Conservation (phyloP, 2,797 vertebrate genomes). For the Heteromormyrus szaboi region DNA sequence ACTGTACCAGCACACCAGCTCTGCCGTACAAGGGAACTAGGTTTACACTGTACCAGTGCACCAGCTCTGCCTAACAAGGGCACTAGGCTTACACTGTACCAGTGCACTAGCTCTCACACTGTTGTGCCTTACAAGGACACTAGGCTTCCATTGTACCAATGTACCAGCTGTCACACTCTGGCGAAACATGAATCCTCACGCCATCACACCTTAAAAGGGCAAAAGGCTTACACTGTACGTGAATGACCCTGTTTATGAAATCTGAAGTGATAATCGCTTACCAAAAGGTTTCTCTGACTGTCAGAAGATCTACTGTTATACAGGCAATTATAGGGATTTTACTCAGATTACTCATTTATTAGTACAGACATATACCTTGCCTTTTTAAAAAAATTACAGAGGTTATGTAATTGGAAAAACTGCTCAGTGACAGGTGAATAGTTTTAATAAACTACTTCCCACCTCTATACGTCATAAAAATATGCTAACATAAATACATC, state of each 20-base stretch:
- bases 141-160: neutral
- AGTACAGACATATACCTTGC: neutral
- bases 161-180: neutral
- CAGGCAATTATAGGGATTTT: neutral
- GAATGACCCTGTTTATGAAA: neutral
- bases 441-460: neutral
- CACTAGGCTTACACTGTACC: too few relatives aligned
- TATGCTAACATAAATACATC: neutral
- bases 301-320: neutral
- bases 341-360: neutral
- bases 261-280: neutral
- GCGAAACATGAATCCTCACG: neutral
- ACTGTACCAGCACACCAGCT: too few relatives aligned
- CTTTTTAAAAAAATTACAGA: neutral
- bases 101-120: too few relatives aligned
- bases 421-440: neutral
- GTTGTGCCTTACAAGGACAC: too few relatives aligned
- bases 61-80: too few relatives aligned
- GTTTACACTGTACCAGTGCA: too few relatives aligned
- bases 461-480: neutral
- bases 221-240: neutral
- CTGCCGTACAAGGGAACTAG: too few relatives aligned
- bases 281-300: neutral
- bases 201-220: neutral
- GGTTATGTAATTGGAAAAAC: neutral